Conservation (phyloP, 2,113 vertebrate genomes). For the Oceanites oceanicus region DNA sequence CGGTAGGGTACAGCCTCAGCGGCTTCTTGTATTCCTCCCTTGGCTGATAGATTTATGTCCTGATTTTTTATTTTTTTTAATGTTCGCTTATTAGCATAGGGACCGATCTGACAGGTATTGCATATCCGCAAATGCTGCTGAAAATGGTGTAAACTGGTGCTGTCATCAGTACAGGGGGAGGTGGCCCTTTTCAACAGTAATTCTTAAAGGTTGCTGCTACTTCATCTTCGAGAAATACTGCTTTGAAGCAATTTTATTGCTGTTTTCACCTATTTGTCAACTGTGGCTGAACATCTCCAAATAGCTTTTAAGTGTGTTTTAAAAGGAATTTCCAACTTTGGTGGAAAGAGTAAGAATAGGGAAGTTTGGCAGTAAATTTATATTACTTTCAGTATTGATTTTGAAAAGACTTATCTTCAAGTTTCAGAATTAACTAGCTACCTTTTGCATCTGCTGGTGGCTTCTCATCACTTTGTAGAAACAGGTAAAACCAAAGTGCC, state of each 20-base stretch:
- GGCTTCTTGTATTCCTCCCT: neutral
- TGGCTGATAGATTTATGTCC: no score
- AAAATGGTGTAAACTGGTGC: no score
- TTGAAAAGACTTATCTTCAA: neutral
- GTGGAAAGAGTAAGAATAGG: neutral
- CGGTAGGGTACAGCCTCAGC: rapidly evolving
- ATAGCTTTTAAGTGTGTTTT: neutral
- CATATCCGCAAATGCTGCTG: no score
- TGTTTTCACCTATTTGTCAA: neutral
- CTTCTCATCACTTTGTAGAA: neutral
- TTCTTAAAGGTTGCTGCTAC: neutral
- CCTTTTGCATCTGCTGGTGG: neutral
- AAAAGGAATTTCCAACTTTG: neutral
- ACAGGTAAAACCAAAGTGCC: neutral
- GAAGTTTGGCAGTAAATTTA: neutral
- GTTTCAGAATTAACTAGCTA: neutral
- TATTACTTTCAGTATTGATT: neutral
- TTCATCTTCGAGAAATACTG: neutral
- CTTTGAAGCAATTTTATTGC: neutral
- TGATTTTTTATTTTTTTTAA: neutral
- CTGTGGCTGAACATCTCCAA: neutral
- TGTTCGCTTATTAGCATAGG: neutral
- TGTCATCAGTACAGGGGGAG: rapidly evolving
- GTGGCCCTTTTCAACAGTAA: neutral
- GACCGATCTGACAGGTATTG: neutral